These are phyloP conservation scores for Epinephelus fuscoguttatus DNA, from an alignment of 2,113 vertebrate species.

Conservation along the genomic window DNA sequence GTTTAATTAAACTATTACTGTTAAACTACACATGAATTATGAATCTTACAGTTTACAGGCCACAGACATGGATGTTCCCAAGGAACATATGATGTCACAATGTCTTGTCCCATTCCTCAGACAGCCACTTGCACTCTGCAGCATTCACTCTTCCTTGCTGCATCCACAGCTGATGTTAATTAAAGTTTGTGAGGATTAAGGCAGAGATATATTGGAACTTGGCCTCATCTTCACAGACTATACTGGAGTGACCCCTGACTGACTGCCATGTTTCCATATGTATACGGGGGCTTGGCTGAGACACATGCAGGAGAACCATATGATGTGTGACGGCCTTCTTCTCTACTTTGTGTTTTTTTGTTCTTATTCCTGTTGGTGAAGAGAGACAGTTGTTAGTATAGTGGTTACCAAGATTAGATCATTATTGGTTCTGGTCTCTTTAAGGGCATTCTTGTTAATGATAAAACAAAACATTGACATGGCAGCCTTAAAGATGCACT, in stretches of 20 bases:
- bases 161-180: conserved; percentile 1
- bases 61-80: background rate
- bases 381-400: background rate
- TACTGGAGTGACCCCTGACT: background rate
- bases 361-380: background rate
- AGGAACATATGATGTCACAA: background rate
- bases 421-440: background rate
- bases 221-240: background rate
- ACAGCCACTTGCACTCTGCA: background rate
- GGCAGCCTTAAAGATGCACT: background rate
- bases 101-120: background rate
- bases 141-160: background rate
- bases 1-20: background rate
- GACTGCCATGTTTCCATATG: background rate
- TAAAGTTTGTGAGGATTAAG: background rate
- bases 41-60: background rate
- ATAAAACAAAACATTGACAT: background rate
- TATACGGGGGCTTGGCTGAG: background rate
- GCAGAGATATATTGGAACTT: background rate
- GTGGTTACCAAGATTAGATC: background rate
- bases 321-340: background rate
- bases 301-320: too few relatives aligned
- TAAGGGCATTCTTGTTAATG: background rate
- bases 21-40: background rate
- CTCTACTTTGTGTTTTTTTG: background rate